A percentile compares a stretch with the other conserved stretches of the same genome.
Conservation (phyloP, 2,113 vertebrate species). For the Plectropomus leopardus region DNA sequence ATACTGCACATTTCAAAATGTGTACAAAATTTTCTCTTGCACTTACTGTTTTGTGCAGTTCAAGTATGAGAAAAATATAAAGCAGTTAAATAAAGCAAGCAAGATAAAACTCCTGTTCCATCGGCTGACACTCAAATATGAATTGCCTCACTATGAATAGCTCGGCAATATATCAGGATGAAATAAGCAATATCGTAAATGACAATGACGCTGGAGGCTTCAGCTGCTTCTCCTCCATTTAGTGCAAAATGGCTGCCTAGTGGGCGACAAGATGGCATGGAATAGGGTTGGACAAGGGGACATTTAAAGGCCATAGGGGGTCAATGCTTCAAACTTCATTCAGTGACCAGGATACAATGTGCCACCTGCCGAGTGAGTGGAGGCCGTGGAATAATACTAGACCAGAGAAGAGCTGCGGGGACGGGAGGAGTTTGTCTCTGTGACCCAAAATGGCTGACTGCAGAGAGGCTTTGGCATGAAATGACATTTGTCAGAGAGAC, state of each 20-base stretch:
- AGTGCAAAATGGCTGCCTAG: conserved; percentile 57
- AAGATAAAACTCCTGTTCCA: background rate
- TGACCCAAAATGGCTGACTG: conserved; percentile 70
- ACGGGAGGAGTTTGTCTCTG: conserved; percentile 28
- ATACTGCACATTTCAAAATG: background rate
- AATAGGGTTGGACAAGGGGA: conserved; percentile 66
- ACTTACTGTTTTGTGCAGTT: background rate
- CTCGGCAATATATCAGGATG: background rate
- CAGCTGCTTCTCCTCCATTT: conserved; percentile 45
- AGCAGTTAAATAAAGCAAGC: background rate
- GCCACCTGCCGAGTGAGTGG: conserved; percentile 51
- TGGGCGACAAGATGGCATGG: conserved; percentile 62
- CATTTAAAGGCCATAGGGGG: conserved; percentile 58
- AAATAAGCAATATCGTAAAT: conserved; percentile 25
- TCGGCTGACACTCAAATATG: conserved; percentile 1
- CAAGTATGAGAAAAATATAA: background rate
- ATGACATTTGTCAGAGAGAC: conserved; percentile 70
- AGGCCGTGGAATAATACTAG: conserved; percentile 55
- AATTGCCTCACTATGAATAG: conserved; percentile 7
- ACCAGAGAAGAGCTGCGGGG: conserved; percentile 20
- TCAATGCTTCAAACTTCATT: conserved; percentile 56
- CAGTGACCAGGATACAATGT: conserved; percentile 66
- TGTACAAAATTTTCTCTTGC: background rate
- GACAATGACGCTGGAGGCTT: conserved; percentile 15
- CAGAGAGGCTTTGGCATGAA: conserved; percentile 64